Percentiles rank a stretch among this genome's conserved stretches.
Evolutionary conservation across 2,888 invertebrate genomes (phyloP).

Genomic region (Lasioglossum malachurum): DNA sequence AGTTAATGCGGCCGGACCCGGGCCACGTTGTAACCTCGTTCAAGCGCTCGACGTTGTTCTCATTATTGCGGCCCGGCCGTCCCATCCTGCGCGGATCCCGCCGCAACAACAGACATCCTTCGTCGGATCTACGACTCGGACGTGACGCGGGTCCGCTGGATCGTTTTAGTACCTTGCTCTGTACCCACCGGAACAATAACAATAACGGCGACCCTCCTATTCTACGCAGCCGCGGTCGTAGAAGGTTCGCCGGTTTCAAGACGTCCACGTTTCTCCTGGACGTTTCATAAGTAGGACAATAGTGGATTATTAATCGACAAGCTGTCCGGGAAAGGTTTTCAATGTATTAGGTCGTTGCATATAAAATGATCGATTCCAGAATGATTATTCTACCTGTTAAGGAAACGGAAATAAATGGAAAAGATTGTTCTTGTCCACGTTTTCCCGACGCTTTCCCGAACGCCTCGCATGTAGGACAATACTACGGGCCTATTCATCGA

Average conservation of each 20-base stretch:
- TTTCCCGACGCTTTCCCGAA: no score
- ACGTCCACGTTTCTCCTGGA: neutral
- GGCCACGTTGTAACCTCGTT: constrained; percentile 22
- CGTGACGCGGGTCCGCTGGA: neutral
- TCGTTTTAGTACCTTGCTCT: neutral
- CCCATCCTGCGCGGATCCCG: neutral
- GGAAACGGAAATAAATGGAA: no score
- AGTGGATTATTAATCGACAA: no score
- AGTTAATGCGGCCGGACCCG: constrained; percentile 49
- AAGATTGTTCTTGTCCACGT: no score
- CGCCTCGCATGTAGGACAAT: no score
- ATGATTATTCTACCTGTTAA: no score
- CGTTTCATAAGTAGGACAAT: no score
- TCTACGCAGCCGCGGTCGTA: neutral
- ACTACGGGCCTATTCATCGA: no score
- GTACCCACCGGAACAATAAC: neutral
- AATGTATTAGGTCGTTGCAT: no score
- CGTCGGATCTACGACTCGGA: neutral
- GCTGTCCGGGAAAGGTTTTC: no score
- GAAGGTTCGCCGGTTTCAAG: neutral
- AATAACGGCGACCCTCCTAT: neutral
- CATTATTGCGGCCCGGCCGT: constrained; percentile 29
- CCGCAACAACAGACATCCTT: neutral
- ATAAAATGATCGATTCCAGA: no score
- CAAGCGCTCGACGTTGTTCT: constrained; percentile 43